Conservation (phyloP, 2,797 vertebrate genomes). For the Gymnocypris eckloni region DNA sequence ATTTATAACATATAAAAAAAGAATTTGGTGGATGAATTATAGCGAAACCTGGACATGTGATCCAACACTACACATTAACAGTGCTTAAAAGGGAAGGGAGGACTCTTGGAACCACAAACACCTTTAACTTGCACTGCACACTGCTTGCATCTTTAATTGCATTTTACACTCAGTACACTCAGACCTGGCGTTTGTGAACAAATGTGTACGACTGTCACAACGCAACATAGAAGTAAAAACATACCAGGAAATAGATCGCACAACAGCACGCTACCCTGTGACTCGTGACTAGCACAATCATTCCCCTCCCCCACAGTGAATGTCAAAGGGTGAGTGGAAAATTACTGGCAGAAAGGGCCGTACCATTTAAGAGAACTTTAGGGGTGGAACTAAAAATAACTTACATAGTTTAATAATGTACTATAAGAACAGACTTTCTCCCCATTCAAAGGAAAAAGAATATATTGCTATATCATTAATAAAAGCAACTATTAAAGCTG, state of each 20-base stretch:
- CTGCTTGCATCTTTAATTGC: not conserved
- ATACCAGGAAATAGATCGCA: constrained; percentile 17
- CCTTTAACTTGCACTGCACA: not conserved
- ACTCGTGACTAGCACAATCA: constrained; percentile 49
- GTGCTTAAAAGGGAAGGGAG: not conserved
- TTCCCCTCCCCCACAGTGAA: constrained; percentile 59
- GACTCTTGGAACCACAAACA: not conserved
- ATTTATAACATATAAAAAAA: not conserved
- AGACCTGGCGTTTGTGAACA: not conserved
- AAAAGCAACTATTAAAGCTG: not conserved
- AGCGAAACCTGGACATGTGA: not conserved
- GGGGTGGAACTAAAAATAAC: constrained; percentile 16
- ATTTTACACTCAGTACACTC: constrained; percentile 1
- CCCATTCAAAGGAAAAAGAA: not conserved
- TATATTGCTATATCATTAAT: not conserved
- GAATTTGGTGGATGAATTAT: not conserved
- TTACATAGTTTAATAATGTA: not conserved
- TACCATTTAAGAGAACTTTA: constrained; percentile 51
- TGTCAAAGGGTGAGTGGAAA: constrained; percentile 60
- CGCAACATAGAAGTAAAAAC: not conserved
- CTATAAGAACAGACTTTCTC: not conserved
- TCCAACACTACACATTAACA: constrained; percentile 4
- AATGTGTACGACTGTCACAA: not conserved
- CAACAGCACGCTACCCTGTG: constrained; percentile 50
- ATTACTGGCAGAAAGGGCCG: constrained; percentile 52